phyloP scores from a whole-genome alignment of 2,797 vertebrate genomes.

The Acrossocheilus wenchowensis region DNA sequence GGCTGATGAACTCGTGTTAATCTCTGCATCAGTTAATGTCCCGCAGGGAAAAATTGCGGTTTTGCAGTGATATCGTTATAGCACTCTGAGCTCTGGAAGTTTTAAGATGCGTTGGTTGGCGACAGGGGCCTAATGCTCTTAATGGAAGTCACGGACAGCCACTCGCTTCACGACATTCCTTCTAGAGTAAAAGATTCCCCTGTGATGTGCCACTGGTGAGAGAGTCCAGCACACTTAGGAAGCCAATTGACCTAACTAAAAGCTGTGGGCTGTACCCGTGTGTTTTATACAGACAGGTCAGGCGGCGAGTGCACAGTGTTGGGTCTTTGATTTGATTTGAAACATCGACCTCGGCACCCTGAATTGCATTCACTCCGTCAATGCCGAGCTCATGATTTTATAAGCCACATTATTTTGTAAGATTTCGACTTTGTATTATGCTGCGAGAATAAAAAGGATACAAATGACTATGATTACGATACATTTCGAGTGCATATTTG shows the following conservation, averaged over 20 bases:
- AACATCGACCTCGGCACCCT: constrained; percentile 41
- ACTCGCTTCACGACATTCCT: constrained; percentile 45
- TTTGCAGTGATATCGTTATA: constrained; percentile 52
- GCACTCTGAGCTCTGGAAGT: constrained; percentile 48
- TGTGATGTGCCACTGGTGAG: constrained; percentile 52
- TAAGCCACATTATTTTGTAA: not conserved
- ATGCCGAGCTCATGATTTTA: constrained; percentile 17
- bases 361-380: constrained; percentile 18
- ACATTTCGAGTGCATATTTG: constrained; percentile 19
- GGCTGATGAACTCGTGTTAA: constrained; percentile 45
- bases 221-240: constrained; percentile 51
- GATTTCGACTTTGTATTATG: not conserved
- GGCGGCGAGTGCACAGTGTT: constrained; percentile 47
- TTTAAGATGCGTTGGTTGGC: constrained; percentile 53
- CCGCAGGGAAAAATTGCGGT: constrained; percentile 54
- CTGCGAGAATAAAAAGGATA: constrained; percentile 11
- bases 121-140: constrained; percentile 63
- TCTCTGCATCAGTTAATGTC: constrained; percentile 47
- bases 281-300: constrained; percentile 44
- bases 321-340: constrained; percentile 51
- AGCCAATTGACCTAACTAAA: constrained; percentile 56
- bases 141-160: constrained; percentile 58
- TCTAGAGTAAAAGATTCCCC: constrained; percentile 40
- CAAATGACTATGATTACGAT: constrained; percentile 44
- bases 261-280: constrained; percentile 23